Base-by-base conservation (phyloP, 1,140 invertebrate genomes). In the Portunus trituberculatus region DNA sequence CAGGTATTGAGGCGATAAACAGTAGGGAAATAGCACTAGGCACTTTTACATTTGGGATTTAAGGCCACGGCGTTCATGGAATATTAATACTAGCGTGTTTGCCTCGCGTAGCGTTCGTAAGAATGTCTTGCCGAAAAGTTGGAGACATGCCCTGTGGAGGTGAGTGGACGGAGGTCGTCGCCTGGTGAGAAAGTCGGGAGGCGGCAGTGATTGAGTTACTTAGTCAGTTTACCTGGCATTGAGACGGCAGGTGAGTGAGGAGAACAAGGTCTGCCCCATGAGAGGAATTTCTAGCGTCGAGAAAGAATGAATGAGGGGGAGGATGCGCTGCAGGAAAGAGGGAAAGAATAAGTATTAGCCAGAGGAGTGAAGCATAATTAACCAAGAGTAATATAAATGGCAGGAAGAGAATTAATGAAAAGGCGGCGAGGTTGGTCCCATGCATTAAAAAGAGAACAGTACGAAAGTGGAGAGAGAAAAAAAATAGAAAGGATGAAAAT, bases 121-220 rank as follows among this genome's bases (percentile, higher is more conserved):
- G 59, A 25, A 67, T 29, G 20, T 4, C 31, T 67, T 29, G 6
- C 32, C 25, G 52, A 29, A 48, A 16, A 59, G 29, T 0, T 0
- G 20, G 29, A 39, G 32, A n/a, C 14, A 29, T 32, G 32, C 16
- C 87, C 32, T 4, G 28, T 87, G 59, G 48, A 32, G 31, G 46
- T 59, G 7, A 59, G 45, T 28, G 45, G 46, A 83, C 12, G 31
- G 28, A 83, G 25, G 91, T 92, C 20, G 14, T 39, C 59, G 25
- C 16, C 59, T 82, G 4, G 29, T 14, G 48, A n/a, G 29, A 83
- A 32, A 29, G 16, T 32, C 29, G 8, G 91, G 32, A 29, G 76
- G 90, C 28, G 48, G 90, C 4, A 32, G 90, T 76, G 52, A 91
- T 39, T 91, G 90, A 91, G 90, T 91, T 52, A 67, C 89, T 91